Conservation (phyloP, 1,140 invertebrate species). For the Solen grandis region DNA sequence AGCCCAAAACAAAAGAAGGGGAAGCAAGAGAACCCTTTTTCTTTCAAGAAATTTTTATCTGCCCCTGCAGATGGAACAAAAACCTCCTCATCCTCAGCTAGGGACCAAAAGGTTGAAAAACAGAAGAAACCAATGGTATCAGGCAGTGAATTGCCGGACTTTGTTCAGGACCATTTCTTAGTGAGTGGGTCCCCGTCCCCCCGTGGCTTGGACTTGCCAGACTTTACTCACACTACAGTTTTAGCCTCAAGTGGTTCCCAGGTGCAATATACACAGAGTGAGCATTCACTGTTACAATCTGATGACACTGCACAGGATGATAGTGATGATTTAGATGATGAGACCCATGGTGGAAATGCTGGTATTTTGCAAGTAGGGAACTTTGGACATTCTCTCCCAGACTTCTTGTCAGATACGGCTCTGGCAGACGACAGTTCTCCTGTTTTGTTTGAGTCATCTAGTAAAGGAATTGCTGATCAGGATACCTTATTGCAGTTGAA, state of each 20-base stretch:
- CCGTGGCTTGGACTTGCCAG: slow-evolving; percentile 65
- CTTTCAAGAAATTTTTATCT: slow-evolving; percentile 77
- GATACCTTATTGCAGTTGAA: no score
- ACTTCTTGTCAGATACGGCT: slow-evolving; percentile 75
- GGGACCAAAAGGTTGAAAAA: background rate
- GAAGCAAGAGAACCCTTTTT: slow-evolving; percentile 76
- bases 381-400: slow-evolving; percentile 64
- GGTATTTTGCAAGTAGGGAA: background rate
- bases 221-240: slow-evolving; percentile 59
- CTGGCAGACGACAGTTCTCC: no score
- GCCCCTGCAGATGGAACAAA: slow-evolving; percentile 36
- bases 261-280: slow-evolving; percentile 5
- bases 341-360: background rate
- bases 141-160: slow-evolving; percentile 75
- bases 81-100: slow-evolving; percentile 1
- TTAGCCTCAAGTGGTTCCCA: background rate
- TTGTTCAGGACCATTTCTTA: slow-evolving; percentile 76
- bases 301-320: background rate
- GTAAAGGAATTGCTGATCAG: no score
- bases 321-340: background rate
- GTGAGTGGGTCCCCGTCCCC: slow-evolving; percentile 5
- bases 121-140: slow-evolving; percentile 61
- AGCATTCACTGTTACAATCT: background rate
- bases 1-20: slow-evolving; percentile 60
- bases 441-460: no score